Conservation (phyloP, 2,797 vertebrate genomes). For the Coccyzus lansbergi region DNA sequence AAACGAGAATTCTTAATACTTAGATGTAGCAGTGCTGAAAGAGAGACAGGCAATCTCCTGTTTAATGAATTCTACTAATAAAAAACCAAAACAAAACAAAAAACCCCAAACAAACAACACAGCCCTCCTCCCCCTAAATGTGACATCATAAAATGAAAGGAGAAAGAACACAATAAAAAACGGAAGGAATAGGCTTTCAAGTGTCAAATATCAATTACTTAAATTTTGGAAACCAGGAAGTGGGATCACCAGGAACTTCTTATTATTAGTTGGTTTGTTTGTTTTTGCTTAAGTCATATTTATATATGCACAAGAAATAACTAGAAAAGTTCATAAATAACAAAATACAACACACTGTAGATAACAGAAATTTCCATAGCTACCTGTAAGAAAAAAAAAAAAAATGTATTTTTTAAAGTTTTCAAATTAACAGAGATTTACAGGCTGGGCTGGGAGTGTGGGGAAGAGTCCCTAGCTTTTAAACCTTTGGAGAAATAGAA, state of each 20-base stretch:
- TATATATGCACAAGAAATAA: neutral
- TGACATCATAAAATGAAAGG: neutral
- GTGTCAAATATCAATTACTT: neutral
- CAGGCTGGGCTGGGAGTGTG: neutral
- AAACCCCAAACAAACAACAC: neutral
- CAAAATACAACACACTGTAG: neutral
- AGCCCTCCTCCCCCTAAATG: neutral
- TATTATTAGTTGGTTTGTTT: neutral
- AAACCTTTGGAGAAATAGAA: neutral
- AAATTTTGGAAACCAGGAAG: neutral
- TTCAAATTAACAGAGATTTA: neutral
- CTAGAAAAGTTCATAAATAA: slow-evolving; percentile 14
- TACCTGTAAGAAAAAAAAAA: neutral
- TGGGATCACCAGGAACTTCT: neutral
- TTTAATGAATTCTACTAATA: slow-evolving; percentile 43
- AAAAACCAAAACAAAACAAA: neutral
- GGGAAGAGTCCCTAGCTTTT: neutral
- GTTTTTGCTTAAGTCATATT: neutral
- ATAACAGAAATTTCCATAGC: neutral
- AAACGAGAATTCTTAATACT: neutral
- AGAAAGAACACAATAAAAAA: neutral
- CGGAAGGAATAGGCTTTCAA: neutral
- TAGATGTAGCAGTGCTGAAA: neutral
- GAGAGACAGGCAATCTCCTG: neutral
- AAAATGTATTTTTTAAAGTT: neutral